Evolutionary conservation across 1,140 invertebrate genomes (phyloP).

Genomic region (Aphidius ervi): DNA sequence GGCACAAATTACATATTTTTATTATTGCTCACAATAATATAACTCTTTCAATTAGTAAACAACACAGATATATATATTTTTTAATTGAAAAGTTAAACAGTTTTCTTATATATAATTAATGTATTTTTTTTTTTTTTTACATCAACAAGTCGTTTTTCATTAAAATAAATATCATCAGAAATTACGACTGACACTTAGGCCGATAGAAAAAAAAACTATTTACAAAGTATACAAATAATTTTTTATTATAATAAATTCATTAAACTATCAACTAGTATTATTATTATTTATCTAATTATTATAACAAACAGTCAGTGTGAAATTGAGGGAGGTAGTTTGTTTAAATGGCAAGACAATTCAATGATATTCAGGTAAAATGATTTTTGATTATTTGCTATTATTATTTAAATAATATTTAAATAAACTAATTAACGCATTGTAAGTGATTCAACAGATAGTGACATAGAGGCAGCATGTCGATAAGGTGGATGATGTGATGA

Average conservation of each 20-base stretch:
- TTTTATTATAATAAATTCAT: not conserved
- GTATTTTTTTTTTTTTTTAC: too few species aligned
- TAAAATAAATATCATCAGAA: not conserved
- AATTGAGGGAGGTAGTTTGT: conserved; percentile 25
- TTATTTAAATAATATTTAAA: not conserved
- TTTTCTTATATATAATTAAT: too few species aligned
- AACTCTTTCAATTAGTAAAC: too few species aligned
- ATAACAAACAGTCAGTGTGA: not conserved
- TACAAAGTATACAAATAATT: conserved; percentile 17
- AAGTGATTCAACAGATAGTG: conserved; percentile 50
- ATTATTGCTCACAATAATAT: too few species aligned
- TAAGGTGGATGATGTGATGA: conserved; percentile 32
- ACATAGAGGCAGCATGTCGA: conserved; percentile 46
- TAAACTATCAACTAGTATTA: too few species aligned
- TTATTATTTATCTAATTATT: too few species aligned
- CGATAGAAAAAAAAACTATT: conserved; percentile 30
- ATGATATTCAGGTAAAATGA: conserved; percentile 11
- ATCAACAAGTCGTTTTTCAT: too few species aligned
- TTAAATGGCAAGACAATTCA: conserved; percentile 5
- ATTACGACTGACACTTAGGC: conserved; percentile 22
- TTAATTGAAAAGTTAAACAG: too few species aligned
- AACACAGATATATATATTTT: too few species aligned
- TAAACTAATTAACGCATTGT: conserved; percentile 34
- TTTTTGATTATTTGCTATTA: not conserved
- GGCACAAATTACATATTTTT: too few species aligned